phyloP scores from a whole-genome alignment of 2,888 invertebrate genomes.

The Petrophora chlorosata region DNA sequence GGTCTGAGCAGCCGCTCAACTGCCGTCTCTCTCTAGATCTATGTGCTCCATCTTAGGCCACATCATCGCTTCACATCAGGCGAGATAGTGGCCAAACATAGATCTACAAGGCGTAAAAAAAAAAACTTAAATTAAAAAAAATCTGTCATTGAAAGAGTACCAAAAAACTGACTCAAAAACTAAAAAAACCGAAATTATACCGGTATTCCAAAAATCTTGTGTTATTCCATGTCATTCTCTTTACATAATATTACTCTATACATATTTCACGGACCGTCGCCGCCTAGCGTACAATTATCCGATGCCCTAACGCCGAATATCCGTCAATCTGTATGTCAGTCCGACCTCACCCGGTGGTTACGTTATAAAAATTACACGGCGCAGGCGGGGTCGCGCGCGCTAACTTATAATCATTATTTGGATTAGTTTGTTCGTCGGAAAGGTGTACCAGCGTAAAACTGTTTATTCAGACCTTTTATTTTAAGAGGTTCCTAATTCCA shows the following conservation, averaged over 20 bases:
- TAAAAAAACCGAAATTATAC: too few species aligned
- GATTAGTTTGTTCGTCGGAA: conserved; percentile 6
- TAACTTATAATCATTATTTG: conserved; percentile 20
- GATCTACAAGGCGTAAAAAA: too few species aligned
- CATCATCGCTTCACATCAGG: too few species aligned
- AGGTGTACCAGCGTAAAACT: neutral
- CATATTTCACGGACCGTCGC: conserved; percentile 46
- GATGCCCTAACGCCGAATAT: conserved; percentile 57
- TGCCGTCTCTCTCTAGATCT: too few species aligned
- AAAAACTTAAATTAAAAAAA: too few species aligned
- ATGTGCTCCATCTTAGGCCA: too few species aligned
- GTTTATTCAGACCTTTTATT: neutral
- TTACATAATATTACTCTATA: neutral
- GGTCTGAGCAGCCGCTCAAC: too few species aligned
- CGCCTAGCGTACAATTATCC: conserved; percentile 54
- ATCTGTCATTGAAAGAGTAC: too few species aligned
- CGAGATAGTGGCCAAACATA: too few species aligned
- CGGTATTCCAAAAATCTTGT: neutral
- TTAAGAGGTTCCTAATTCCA: too few species aligned
- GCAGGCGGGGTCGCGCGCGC: conserved; percentile 18
- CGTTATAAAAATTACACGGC: conserved; percentile 29
- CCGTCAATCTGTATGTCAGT: conserved; percentile 63
- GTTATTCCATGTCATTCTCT: neutral
- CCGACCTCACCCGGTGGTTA: conserved; percentile 46
- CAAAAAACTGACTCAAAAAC: too few species aligned